Percentiles rank a stretch among this genome's conserved stretches.
phyloP scores from a whole-genome alignment of 2,888 invertebrate species.

The Drosophila robusta region DNA sequence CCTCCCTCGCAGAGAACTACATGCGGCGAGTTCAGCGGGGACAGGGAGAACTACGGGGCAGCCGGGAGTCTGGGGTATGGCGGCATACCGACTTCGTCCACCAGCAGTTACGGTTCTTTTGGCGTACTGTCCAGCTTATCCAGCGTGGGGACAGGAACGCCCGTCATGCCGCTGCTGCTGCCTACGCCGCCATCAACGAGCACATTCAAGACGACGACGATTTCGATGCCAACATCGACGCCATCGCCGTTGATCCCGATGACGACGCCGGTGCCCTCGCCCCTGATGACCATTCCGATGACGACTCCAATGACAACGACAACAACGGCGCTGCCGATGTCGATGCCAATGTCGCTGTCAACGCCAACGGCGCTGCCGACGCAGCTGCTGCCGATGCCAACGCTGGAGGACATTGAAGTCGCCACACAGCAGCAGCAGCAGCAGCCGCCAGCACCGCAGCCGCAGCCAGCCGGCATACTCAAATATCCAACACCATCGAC shows the following conservation, averaged over 20 bases:
- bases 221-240: constrained; percentile 26
- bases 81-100: constrained; percentile 46
- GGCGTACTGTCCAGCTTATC: constrained; percentile 65
- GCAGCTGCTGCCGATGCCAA: constrained; percentile 81
- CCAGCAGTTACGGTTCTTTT: constrained; percentile 70
- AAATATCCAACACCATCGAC: constrained; percentile 55
- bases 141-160: constrained; percentile 46
- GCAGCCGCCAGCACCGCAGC: constrained; percentile 35
- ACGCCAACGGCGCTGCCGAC: constrained; percentile 51
- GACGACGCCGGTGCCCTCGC: not conserved
- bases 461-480: constrained; percentile 52
- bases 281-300: constrained; percentile 7
- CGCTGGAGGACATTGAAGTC: constrained; percentile 82
- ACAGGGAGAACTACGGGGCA: constrained; percentile 45
- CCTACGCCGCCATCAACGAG: constrained; percentile 54
- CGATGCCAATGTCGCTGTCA: constrained; percentile 41
- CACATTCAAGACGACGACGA: constrained; percentile 52
- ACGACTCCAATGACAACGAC: constrained; percentile 15
- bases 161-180: constrained; percentile 49
- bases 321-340: constrained; percentile 23
- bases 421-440: constrained; percentile 55
- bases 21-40: constrained; percentile 53
- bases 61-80: constrained; percentile 45
- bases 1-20: constrained; percentile 61
- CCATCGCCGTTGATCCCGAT: constrained; percentile 8